Evolutionary conservation across 1,140 invertebrate genomes (phyloP), one percentile per base, ranked within the genome.

Genomic region (Drosophila sulfurigaster): DNA sequence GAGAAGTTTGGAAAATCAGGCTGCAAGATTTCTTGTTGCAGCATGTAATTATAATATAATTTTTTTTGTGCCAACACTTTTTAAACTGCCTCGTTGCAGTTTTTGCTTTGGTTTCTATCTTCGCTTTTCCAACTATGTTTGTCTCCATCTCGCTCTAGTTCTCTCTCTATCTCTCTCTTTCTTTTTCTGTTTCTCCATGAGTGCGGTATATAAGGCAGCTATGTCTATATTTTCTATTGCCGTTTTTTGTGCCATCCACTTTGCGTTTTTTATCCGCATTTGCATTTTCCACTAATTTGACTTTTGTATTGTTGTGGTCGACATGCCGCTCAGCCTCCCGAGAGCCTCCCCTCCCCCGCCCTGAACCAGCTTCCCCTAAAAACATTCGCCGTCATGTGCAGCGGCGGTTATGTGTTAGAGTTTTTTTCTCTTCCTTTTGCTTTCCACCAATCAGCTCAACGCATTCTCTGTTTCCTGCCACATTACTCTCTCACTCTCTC

Each of bases 261-360:
- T 75, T 72, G 45, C 52, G 43, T 71, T 57, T 67, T 69, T 65
- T 68, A 75, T 73, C 62, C 69, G 65, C 85, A 90, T 89, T 89
- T 90, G 78, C 85, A 89, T 89, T 89, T 89, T 89, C 78, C 85
- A 89, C 85, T 89, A 89, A 89, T 89, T 90, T 89, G 85, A 85
- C 86, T 89, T 89, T 89, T 88, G 86, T 89, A 90, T 85, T 88
- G 86, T 89, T 89, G 85, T 65, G 85, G 85, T 89, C 76, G 57
- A 71, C 71, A 74, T 62, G n/a, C 46, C 52, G 65, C 62, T 62
- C 48, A 58, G 48, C 64, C 6, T 25, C 35, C 54, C 56, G 16
- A 10, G 35, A 25, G 3, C 20, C 3, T 25, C 30, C 11, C 7
- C 8, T 28, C 4, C 8, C 5, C 2, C 46, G 20, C 5, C 38